Evolutionary conservation across 1,140 invertebrate genomes (phyloP).

Genomic region (Euura saliciscinereae): DNA sequence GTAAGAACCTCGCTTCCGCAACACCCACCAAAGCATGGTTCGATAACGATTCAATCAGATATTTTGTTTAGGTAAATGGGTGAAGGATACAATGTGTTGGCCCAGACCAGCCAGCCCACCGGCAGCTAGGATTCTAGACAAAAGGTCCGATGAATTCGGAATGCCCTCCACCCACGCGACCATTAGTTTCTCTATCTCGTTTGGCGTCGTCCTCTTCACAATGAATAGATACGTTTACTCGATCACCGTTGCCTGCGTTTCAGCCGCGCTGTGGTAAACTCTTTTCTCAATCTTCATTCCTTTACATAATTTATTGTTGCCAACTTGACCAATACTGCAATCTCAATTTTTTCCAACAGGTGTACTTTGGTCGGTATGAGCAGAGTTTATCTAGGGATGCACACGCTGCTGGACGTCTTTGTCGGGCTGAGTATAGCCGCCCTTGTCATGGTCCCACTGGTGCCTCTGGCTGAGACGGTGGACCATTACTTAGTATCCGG

Average conservation of each 20-base stretch:
- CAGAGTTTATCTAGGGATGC: conserved; percentile 91
- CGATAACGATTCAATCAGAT: conserved; percentile 12
- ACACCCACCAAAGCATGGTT: not conserved
- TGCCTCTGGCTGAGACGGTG: conserved; percentile 75
- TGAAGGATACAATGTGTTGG: conserved; percentile 88
- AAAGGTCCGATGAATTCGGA: conserved; percentile 89
- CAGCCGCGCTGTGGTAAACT: conserved; percentile 63
- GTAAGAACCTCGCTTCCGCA: conserved; percentile 52
- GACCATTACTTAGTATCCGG: conserved; percentile 77
- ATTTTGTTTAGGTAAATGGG: conserved; percentile 71
- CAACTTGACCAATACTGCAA: conserved; percentile 14
- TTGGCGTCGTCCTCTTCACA: conserved; percentile 81
- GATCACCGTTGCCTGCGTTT: conserved; percentile 58
- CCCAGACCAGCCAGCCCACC: conserved; percentile 83
- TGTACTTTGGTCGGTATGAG: conserved; percentile 82
- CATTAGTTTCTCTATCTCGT: conserved; percentile 85
- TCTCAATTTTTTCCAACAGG: conserved; percentile 49
- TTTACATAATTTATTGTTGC: conserved; percentile 14
- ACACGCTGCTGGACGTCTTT: conserved; percentile 83
- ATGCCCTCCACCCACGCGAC: conserved; percentile 95
- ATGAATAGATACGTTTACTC: conserved; percentile 81
- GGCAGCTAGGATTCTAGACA: conserved; percentile 80
- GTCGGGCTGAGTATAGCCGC: conserved; percentile 73
- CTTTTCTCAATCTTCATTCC: too few relatives aligned
- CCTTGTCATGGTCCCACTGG: conserved; percentile 70